Base-by-base conservation (phyloP, 2,797 vertebrate species). In the Gymnothorax reevesii region DNA sequence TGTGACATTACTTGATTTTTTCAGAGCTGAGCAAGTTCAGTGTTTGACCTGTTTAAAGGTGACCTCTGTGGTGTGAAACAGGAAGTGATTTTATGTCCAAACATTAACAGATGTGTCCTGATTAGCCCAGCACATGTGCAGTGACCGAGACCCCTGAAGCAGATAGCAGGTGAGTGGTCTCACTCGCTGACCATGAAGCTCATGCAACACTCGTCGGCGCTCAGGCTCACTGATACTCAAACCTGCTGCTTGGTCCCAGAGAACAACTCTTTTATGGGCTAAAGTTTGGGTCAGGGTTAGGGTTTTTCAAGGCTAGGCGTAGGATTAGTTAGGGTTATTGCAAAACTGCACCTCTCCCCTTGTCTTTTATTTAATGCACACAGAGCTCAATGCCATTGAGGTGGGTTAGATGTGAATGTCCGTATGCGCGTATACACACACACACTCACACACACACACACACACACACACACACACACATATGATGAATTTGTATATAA, bases 231-330 rank as follows among this genome's bases (percentile, higher is more conserved):
- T 95, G 94, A 95, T 95, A 94, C 95, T 95, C 93, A 95, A 95
- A 96, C 95, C 95, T 95, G 92, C 93, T 95, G 94, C 94, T 93
- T 94, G 95, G 95, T 95, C 94, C 92, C 95, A 94, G 92, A 89
- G 92, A 87, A 91, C 89, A 89, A 86, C 92, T 93, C 92, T 94
- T 93, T 89, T 88, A 91, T 93, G 93, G 92, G 92, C 90, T 91
- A 89, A 91, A 42, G 33, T 42, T 42, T 42, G 33, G 33, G 33
- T 42, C 33, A 2, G 33, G 33, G 33, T 42, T 42, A 42, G 33
- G 33, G 33, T 42, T 42, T 2, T 2, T 42, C 33, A 42, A 42
- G 33, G 33, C 33, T 42, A 42, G 33, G 33, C 1, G 33, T 42
- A 42, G 33, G 33, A 42, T 42, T 42, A 42, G 33, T 42, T 42